Evolutionary conservation across 2,888 invertebrate species (phyloP).

Genomic region (Chesias legatella): DNA sequence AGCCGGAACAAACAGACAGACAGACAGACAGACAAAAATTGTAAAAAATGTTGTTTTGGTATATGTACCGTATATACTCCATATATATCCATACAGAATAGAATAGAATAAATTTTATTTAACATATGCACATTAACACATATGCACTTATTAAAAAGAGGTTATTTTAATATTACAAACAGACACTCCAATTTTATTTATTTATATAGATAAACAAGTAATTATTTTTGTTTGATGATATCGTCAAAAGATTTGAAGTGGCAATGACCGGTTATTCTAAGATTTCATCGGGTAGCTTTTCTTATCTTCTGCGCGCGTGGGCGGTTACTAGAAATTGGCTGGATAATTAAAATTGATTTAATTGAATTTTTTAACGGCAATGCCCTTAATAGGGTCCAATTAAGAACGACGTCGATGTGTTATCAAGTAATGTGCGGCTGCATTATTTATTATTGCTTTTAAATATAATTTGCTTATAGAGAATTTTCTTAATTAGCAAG

Average conservation of each 20-base stretch:
- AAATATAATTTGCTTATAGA: not conserved
- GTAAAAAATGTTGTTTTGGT: no score
- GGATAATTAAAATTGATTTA: constrained; percentile 26
- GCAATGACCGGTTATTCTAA: constrained; percentile 10
- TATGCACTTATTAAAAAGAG: no score
- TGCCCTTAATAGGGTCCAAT: constrained; percentile 21
- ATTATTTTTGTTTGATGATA: no score
- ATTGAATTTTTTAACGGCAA: constrained; percentile 18
- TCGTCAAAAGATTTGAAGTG: not conserved
- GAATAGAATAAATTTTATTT: no score
- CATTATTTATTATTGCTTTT: constrained; percentile 2
- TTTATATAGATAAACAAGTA: no score
- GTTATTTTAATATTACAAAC: no score
- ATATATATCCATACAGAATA: no score
- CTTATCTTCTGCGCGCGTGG: constrained; percentile 11
- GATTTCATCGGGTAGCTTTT: constrained; percentile 4
- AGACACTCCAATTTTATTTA: no score
- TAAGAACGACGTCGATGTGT: constrained; percentile 22
- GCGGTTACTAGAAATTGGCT: constrained; percentile 11
- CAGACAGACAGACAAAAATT: no score
- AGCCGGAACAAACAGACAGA: no score
- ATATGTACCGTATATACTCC: no score
- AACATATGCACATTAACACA: no score
- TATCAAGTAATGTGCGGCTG: constrained; percentile 10
- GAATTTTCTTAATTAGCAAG: not conserved